These are phyloP conservation scores for Conger conger DNA, from an alignment of 2,113 vertebrate species.

Conservation along the genomic window DNA sequence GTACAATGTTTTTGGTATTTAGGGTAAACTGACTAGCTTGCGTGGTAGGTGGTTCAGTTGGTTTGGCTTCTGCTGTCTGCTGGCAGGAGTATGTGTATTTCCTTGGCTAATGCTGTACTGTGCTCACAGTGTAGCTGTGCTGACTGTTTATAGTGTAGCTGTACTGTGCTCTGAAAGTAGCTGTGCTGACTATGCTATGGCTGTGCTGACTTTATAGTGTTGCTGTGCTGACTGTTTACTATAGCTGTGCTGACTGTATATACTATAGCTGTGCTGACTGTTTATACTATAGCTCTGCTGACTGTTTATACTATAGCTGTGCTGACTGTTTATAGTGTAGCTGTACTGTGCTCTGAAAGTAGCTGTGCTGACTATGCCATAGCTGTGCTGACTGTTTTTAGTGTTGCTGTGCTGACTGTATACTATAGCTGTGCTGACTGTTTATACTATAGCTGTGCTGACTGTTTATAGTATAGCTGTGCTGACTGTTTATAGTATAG, in stretches of 20 bases:
- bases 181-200: not conserved
- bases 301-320: no score
- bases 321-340: no score
- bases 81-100: slow-evolving; percentile 44
- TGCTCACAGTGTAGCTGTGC: no score
- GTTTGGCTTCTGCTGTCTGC: no score
- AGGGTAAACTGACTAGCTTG: not conserved
- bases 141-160: not conserved
- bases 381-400: not conserved
- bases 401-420: not conserved
- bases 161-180: no score
- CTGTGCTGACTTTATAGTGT: no score
- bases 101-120: slow-evolving; percentile 40
- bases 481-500: no score
- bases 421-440: no score
- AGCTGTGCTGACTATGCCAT: not conserved
- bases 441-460: not conserved
- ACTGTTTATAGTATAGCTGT: not conserved
- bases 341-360: not conserved
- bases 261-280: no score
- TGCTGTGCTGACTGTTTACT: no score
- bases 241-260: no score
- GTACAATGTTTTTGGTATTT: not conserved
- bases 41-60: not conserved
- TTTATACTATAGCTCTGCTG: no score